Conservation (phyloP, 2,113 vertebrate species). For the Manacus vitellinus region DNA sequence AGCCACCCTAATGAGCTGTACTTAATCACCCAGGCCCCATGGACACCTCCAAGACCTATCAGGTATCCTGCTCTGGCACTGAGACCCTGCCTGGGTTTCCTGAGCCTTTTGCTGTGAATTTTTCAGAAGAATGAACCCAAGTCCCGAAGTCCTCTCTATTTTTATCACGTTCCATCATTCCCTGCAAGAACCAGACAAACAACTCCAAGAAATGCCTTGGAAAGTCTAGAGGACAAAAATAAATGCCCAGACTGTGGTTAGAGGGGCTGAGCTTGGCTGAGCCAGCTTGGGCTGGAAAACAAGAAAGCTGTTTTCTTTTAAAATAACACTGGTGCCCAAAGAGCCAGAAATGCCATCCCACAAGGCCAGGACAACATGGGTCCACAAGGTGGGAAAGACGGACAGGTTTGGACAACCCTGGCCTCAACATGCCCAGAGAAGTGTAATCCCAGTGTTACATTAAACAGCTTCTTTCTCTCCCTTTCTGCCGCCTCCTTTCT, state of each 20-base stretch:
- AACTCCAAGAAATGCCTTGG: background rate
- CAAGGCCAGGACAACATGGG: accelerated
- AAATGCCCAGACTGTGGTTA: slow-evolving; percentile 51
- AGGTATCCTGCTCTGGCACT: background rate
- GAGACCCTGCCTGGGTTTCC: background rate
- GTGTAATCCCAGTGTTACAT: background rate
- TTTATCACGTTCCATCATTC: slow-evolving; percentile 6
- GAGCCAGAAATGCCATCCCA: background rate
- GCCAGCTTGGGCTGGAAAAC: slow-evolving; percentile 12
- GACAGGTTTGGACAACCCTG: background rate
- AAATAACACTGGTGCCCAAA: background rate
- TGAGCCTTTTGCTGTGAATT: background rate
- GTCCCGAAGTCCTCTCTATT: slow-evolving; percentile 22
- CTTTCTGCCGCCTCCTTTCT: background rate
- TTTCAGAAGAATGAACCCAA: background rate
- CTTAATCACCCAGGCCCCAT: background rate
- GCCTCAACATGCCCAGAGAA: background rate
- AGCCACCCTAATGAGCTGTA: background rate
- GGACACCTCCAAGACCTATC: background rate
- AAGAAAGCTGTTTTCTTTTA: background rate
- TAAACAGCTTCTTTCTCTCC: background rate
- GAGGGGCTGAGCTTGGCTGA: background rate
- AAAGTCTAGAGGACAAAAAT: slow-evolving; percentile 49
- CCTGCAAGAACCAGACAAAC: slow-evolving; percentile 32
- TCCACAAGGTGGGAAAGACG: background rate